Conservation (phyloP, 2,888 invertebrate species). For the Apantesis nais region DNA sequence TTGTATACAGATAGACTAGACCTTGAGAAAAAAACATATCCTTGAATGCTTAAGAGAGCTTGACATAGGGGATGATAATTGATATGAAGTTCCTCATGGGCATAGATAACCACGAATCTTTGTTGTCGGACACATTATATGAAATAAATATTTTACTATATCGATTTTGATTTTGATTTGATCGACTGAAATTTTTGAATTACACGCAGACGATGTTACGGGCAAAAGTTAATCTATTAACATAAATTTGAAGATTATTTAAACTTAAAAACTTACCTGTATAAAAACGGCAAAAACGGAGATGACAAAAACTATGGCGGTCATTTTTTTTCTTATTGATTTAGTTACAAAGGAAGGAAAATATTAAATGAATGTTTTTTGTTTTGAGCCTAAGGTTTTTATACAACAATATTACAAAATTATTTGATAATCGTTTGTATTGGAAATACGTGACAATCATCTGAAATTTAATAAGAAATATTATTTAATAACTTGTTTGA, state of each 20-base stretch:
- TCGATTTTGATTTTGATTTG: too few relatives aligned
- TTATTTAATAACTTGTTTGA: slow-evolving; percentile 17
- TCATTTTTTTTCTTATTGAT: slow-evolving; percentile 20
- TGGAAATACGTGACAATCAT: slow-evolving; percentile 10
- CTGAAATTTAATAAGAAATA: not conserved
- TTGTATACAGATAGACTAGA: too few relatives aligned
- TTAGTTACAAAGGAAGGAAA: slow-evolving; percentile 9
- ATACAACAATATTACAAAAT: slow-evolving; percentile 32
- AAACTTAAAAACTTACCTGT: slow-evolving; percentile 13
- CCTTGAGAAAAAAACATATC: too few relatives aligned
- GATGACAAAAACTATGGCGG: slow-evolving; percentile 1
- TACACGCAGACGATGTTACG: too few relatives aligned
- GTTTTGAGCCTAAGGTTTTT: slow-evolving; percentile 19
- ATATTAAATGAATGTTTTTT: slow-evolving; percentile 28
- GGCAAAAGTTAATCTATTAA: too few relatives aligned
- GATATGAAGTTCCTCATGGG: too few relatives aligned
- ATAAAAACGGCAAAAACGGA: slow-evolving; percentile 13
- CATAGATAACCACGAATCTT: too few relatives aligned
- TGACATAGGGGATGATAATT: too few relatives aligned
- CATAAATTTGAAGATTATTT: not conserved
- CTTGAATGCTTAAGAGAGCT: too few relatives aligned
- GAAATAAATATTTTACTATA: too few relatives aligned
- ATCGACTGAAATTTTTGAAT: too few relatives aligned
- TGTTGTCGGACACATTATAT: too few relatives aligned
- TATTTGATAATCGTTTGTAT: slow-evolving; percentile 8